A percentile compares a stretch with the other conserved stretches of the same genome.
Evolutionary conservation across 2,797 vertebrate genomes (phyloP).

Genomic region (Crax fasciolata): DNA sequence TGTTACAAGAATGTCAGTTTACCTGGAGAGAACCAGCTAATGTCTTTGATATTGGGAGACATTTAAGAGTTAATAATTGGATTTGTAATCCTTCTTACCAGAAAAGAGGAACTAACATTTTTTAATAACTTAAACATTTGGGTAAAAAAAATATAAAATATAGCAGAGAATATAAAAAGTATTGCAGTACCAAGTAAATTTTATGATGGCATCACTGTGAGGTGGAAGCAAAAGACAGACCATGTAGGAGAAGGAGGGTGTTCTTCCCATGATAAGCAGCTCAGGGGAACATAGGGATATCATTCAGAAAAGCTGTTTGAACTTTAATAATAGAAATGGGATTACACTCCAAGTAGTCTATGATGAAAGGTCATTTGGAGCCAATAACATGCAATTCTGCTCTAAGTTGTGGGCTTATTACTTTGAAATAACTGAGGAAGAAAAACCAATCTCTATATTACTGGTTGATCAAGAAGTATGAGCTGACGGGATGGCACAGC

Average conservation of each 20-base stretch:
- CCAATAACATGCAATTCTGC: conserved; percentile 37
- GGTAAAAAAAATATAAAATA: neutral
- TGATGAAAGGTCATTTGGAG: conserved; percentile 7
- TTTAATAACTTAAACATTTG: neutral
- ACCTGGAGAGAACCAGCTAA: neutral
- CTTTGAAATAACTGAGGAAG: conserved; percentile 8
- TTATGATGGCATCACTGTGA: neutral
- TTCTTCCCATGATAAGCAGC: neutral
- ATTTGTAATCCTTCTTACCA: neutral
- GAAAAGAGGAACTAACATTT: neutral
- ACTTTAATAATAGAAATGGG: conserved; percentile 37
- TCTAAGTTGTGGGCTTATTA: conserved; percentile 27
- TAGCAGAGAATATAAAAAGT: neutral
- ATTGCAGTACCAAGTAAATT: neutral
- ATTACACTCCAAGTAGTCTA: conserved; percentile 11
- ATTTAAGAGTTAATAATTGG: neutral
- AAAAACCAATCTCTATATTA: neutral
- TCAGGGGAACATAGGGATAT: neutral
- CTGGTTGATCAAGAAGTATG: neutral
- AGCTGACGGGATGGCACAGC: neutral
- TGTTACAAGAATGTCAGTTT: neutral
- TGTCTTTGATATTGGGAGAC: neutral
- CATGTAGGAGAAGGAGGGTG: neutral
- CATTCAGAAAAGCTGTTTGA: conserved; percentile 27
- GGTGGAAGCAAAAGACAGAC: neutral